A percentile compares a stretch with the other conserved stretches of the same genome.
Evolutionary conservation across 1,140 invertebrate species (phyloP).

Genomic region (Dendroctonus valens): DNA sequence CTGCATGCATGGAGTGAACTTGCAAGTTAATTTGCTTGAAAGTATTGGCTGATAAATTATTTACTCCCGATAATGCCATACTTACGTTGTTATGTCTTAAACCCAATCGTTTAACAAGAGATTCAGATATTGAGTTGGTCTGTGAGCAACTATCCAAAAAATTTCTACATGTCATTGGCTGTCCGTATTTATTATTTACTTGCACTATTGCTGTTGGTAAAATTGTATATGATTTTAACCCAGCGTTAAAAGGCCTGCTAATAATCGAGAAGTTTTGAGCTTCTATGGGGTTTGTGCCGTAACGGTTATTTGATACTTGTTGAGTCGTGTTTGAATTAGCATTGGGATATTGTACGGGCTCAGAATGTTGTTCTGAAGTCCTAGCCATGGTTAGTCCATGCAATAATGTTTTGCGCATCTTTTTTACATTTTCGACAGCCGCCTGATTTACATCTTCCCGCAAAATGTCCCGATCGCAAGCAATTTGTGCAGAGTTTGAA

Average conservation of each 20-base stretch:
- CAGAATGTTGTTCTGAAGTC: background rate
- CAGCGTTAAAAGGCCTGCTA: background rate
- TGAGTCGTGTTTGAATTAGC: too few relatives aligned
- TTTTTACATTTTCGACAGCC: background rate
- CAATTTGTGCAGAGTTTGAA: background rate
- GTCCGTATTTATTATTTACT: background rate
- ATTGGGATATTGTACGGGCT: background rate
- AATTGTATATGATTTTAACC: background rate
- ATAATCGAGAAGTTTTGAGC: background rate
- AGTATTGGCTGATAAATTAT: too few relatives aligned
- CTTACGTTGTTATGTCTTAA: constrained; percentile 15
- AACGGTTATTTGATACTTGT: background rate
- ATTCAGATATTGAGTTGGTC: background rate
- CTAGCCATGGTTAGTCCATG: background rate
- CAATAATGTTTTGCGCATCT: background rate
- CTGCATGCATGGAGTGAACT: background rate
- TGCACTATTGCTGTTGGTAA: background rate
- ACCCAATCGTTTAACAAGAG: background rate
- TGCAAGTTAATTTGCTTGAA: too few relatives aligned
- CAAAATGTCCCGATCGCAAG: background rate
- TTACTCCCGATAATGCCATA: too few relatives aligned
- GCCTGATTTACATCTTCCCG: background rate
- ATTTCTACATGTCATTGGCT: background rate
- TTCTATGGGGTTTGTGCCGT: background rate
- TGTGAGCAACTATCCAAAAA: background rate